Conservation (phyloP, 2,888 invertebrate species). For the Capitulum mitella region DNA sequence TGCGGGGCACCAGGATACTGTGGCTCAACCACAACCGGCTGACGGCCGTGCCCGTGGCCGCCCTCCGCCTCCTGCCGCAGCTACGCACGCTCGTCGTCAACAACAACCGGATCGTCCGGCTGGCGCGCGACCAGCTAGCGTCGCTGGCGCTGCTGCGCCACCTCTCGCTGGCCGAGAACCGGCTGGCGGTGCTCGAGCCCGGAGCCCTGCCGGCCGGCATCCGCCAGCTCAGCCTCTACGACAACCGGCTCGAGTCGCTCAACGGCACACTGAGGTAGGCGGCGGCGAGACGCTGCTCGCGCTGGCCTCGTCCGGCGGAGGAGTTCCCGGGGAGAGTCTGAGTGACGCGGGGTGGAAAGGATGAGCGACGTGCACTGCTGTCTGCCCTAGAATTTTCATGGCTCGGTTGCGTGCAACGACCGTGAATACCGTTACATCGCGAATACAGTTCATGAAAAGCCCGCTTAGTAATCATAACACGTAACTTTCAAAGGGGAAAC, state of each 20-base stretch:
- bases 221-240: not conserved
- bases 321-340: no score
- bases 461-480: no score
- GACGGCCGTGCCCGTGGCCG: not conserved
- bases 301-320: no score
- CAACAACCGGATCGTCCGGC: not conserved
- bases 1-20: not conserved
- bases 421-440: no score
- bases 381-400: no score
- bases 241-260: not conserved
- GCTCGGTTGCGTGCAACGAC: no score
- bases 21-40: not conserved
- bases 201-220: not conserved
- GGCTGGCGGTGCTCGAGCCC: not conserved
- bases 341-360: no score
- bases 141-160: not conserved
- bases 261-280: not conserved
- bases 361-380: no score
- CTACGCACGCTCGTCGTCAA: not conserved
- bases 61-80: not conserved
- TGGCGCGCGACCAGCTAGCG: not conserved
- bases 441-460: no score
- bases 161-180: constrained; percentile 11
- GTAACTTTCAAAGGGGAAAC: no score
- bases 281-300: not conserved